These are phyloP conservation scores for Sympetrum striolatum DNA, from an alignment of 2,888 invertebrate species.

Conservation along the genomic window DNA sequence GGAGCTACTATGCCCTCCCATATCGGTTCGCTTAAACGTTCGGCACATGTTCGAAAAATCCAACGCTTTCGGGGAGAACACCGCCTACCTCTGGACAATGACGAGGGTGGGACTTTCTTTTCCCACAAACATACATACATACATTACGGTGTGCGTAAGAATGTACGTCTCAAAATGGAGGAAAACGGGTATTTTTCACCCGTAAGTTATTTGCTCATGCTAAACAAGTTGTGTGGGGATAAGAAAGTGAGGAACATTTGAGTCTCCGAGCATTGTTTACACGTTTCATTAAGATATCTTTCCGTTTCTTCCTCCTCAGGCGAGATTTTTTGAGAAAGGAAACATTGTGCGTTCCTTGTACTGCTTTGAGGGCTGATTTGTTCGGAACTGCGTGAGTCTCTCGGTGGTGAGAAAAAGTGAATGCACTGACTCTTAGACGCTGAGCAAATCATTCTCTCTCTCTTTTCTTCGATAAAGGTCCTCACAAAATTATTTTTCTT, in stretches of 20 bases:
- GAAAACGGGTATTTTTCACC: background rate
- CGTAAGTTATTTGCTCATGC: background rate
- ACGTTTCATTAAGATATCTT: background rate
- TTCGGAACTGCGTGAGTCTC: background rate
- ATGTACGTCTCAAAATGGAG: background rate
- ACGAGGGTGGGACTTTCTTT: background rate
- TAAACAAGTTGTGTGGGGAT: background rate
- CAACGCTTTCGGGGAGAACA: background rate
- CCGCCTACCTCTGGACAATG: background rate
- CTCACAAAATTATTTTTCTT: too few species aligned
- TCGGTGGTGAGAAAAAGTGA: too few species aligned
- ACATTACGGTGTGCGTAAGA: background rate
- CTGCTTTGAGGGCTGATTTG: background rate
- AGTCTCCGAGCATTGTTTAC: background rate
- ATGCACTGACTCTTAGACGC: too few species aligned
- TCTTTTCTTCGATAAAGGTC: too few species aligned
- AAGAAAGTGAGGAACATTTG: background rate
- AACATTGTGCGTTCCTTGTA: background rate
- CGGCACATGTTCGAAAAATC: background rate
- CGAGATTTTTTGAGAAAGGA: background rate
- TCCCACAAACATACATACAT: too few species aligned
- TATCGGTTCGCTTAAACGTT: background rate
- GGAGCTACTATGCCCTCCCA: background rate
- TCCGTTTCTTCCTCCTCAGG: background rate
- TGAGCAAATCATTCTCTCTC: too few species aligned